Conservation (phyloP, 2,797 vertebrate species). For the Ctenopoma kingsleyae region DNA sequence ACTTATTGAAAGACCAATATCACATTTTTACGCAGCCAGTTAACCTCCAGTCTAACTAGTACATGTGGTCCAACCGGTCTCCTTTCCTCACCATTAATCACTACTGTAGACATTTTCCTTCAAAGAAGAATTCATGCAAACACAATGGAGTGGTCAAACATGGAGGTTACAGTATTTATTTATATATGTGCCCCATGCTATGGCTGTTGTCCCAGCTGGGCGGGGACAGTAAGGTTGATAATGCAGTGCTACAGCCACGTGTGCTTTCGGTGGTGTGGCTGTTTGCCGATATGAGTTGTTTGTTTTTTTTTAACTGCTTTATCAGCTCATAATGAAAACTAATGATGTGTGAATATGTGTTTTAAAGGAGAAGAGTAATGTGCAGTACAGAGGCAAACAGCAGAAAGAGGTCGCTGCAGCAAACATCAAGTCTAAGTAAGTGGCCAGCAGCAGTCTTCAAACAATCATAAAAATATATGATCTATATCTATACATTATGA, state of each 20-base stretch:
- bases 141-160: not conserved
- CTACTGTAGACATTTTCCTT: conserved; percentile 22
- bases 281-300: conserved; percentile 33
- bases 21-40: conserved; percentile 9
- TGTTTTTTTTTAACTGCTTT: conserved; percentile 33
- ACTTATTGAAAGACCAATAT: conserved; percentile 11
- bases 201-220: conserved; percentile 11
- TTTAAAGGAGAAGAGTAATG: conserved; percentile 94
- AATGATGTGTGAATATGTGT: conserved; percentile 32
- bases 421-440: conserved; percentile 86
- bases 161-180: not conserved
- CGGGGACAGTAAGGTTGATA: conserved; percentile 35
- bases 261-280: conserved; percentile 12
- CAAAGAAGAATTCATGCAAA: not conserved
- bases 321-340: conserved; percentile 37
- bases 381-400: conserved; percentile 84
- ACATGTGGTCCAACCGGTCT: conserved; percentile 34
- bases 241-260: conserved; percentile 10
- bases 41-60: not conserved
- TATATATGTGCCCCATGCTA: not conserved
- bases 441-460: conserved; percentile 3
- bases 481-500: not conserved
- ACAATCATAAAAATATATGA: not conserved
- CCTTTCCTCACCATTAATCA: conserved; percentile 18
- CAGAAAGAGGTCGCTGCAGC: conserved; percentile 82